Base-by-base conservation (phyloP, 2,888 invertebrate species). In the Hirtodrosophila duncani region DNA sequence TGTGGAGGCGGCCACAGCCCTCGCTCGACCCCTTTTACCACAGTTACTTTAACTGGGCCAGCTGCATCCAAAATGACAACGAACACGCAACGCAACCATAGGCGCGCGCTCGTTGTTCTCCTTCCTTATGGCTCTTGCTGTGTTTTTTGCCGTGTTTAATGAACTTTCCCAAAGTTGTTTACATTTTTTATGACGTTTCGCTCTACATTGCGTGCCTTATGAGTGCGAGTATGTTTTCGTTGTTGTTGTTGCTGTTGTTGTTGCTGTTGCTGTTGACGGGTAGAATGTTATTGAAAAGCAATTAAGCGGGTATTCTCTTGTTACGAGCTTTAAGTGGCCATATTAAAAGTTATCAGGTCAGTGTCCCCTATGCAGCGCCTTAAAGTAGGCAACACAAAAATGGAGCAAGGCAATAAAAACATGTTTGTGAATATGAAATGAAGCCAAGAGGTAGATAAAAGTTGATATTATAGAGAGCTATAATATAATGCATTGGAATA, bases 11-110 rank as follows among this genome's bases (percentile, higher is more conserved):
- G 27, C 50, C 52, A 55, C 57, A 43, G 55, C 57, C 30, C 43
- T 50, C n/a, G n/a, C n/a, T n/a, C n/a, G n/a, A n/a, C n/a, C n/a
- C n/a, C n/a, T n/a, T n/a, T n/a, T n/a, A n/a, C n/a, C n/a, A n/a
- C n/a, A n/a, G n/a, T n/a, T n/a, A n/a, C 39, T 23, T 36, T 30
- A 57, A 75, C 58, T 71, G 75, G 71, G 67, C 41, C 75, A 75
- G 37, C 56, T 59, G 45, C 63, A 63, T 62, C 66, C 60, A 46
- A 78, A 80, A 68, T 69, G 59, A 51, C 69, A 68, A 44, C 44
- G 29, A 55, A 66, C 74, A 71, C 80, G 77, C 72, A 77, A 80
- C 48, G 30, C 31, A 53, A 30, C 41, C 44, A 37, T 37, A 14
- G 34, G 10, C 36, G 30, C 39, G 37, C 38, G 52, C 34, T 41